A percentile compares a stretch with the other conserved stretches of the same genome.
These are phyloP conservation scores for Stegastes partitus DNA, from an alignment of 2,113 vertebrate genomes.

Conservation along the genomic window DNA sequence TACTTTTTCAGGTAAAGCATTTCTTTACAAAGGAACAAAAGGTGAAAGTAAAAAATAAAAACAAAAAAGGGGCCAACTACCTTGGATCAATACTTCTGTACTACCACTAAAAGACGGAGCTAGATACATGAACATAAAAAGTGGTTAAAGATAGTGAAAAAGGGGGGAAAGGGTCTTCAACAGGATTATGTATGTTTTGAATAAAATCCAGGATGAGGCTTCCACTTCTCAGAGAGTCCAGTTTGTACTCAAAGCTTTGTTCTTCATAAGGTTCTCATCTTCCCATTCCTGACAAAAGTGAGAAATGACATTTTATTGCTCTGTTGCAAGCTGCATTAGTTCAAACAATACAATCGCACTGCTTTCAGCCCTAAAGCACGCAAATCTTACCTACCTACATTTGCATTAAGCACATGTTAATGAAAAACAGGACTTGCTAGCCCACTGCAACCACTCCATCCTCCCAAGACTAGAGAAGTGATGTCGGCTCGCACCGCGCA, in stretches of 20 bases:
- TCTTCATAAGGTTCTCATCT: conserved; percentile 70
- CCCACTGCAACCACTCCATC: conserved; percentile 66
- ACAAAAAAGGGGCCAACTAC: conserved; percentile 72
- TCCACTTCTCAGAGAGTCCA: conserved; percentile 68
- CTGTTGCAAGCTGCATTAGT: conserved; percentile 14
- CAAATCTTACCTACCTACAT: conserved; percentile 52
- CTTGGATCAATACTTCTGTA: conserved; percentile 55
- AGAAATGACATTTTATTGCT: conserved; percentile 55
- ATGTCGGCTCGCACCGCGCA: conserved; percentile 54
- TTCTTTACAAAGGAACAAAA: conserved; percentile 91
- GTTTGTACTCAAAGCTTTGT: conserved; percentile 49
- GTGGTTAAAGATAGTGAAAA: conserved; percentile 15
- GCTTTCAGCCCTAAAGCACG: conserved; percentile 18
- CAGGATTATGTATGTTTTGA: conserved; percentile 42
- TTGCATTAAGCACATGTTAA: conserved; percentile 58
- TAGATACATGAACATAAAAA: conserved; percentile 59
- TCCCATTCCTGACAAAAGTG: conserved; percentile 69
- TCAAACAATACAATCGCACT: conserved; percentile 25
- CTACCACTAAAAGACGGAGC: conserved; percentile 34
- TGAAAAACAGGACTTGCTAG: conserved; percentile 56
- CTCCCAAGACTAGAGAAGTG: conserved; percentile 60
- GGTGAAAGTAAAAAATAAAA: conserved; percentile 84
- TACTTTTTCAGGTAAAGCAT: conserved; percentile 99
- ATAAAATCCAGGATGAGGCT: conserved; percentile 56
- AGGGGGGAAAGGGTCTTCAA: conserved; percentile 48